Conservation (phyloP, 2,797 vertebrate species). For the Muscicapa comitata region DNA sequence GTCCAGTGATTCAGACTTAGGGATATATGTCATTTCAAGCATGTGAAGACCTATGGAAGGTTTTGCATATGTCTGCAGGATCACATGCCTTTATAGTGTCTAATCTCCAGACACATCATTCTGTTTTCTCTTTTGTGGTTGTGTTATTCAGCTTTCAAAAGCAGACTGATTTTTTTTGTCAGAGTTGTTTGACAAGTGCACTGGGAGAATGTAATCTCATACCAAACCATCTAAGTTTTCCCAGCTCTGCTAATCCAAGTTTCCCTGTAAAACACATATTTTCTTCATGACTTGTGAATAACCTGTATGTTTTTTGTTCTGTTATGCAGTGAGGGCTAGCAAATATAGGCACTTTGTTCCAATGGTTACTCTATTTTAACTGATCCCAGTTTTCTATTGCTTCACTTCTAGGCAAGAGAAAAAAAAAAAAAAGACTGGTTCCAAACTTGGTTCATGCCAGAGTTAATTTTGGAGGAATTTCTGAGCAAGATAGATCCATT, state of each 20-base stretch:
- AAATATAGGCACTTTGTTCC: background rate
- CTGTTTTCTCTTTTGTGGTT: background rate
- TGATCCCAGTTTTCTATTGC: background rate
- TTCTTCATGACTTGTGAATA: background rate
- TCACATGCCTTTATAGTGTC: background rate
- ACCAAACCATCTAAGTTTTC: background rate
- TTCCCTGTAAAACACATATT: background rate
- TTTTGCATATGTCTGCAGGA: slow-evolving; percentile 20
- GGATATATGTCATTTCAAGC: background rate
- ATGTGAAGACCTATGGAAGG: background rate
- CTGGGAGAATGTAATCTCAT: background rate
- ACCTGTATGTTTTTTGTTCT: background rate
- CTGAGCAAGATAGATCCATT: background rate
- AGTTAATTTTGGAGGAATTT: background rate
- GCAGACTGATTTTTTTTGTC: background rate
- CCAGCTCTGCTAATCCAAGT: background rate
- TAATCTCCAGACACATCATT: background rate
- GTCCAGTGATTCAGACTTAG: background rate
- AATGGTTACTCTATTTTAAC: background rate
- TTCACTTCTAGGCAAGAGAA: background rate
- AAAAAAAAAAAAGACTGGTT: background rate
- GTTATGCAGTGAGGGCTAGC: background rate
- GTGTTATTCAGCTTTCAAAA: background rate
- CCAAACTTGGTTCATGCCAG: background rate
- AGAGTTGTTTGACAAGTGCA: background rate